Evolutionary conservation across 2,797 vertebrate species (phyloP).

Genomic region (Crypturellus tataupa): DNA sequence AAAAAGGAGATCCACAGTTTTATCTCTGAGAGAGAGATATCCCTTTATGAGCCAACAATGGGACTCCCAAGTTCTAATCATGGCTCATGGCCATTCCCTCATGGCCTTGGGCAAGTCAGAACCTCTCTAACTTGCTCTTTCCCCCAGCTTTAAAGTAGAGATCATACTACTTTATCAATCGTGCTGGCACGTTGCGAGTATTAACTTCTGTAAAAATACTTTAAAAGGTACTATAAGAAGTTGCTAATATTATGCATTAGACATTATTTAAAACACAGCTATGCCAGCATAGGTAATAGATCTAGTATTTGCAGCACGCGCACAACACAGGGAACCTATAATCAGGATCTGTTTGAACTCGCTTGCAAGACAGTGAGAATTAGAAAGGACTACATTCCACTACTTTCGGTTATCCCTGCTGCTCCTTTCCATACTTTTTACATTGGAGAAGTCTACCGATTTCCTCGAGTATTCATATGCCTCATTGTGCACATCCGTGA

Average conservation of each 20-base stretch:
- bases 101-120: constrained; percentile 63
- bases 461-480: not conserved
- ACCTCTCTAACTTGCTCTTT: constrained; percentile 37
- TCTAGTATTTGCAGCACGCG: constrained; percentile 51
- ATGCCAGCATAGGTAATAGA: constrained; percentile 56
- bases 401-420: constrained; percentile 53
- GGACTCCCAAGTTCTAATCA: constrained; percentile 23
- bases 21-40: constrained; percentile 2
- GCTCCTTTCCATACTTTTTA: not conserved
- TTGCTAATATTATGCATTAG: constrained; percentile 4
- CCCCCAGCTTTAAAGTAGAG: constrained; percentile 22
- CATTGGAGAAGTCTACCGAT: not conserved
- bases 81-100: constrained; percentile 52
- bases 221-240: constrained; percentile 1
- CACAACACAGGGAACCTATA: constrained; percentile 16
- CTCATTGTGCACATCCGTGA: not conserved
- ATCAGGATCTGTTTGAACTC: constrained; percentile 63
- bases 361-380: constrained; percentile 51
- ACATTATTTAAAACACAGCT: constrained; percentile 45
- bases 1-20: constrained; percentile 26
- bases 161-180: constrained; percentile 46
- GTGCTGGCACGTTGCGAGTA: not conserved
- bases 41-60: not conserved
- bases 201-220: constrained; percentile 11
- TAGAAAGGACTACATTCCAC: constrained; percentile 59